A percentile compares a stretch with the other conserved stretches of the same genome.
phyloP scores from a whole-genome alignment of 2,797 vertebrate species.

The Acropternis orthonyx region DNA sequence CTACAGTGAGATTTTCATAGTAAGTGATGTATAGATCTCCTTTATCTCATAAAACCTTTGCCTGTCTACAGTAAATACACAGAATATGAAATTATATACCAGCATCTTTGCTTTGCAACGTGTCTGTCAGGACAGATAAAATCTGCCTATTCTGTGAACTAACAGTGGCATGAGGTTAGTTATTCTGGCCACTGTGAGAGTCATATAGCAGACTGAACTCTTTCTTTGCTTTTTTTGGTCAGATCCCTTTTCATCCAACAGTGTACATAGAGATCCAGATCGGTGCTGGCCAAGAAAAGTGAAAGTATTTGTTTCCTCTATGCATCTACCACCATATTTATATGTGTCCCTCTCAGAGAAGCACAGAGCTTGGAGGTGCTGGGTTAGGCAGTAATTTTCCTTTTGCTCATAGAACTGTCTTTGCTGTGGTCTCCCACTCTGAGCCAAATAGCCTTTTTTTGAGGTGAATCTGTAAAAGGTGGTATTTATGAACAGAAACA shows the following conservation, averaged over 20 bases:
- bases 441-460: neutral
- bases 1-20: neutral
- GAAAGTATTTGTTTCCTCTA: neutral
- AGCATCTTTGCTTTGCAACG: neutral
- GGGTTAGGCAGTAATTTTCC: neutral
- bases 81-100: neutral
- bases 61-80: neutral
- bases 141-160: neutral
- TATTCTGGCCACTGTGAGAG: neutral
- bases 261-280: neutral
- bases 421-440: neutral
- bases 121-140: neutral
- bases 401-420: neutral
- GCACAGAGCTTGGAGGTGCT: neutral
- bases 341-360: neutral
- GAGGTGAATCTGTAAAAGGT: neutral
- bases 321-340: neutral
- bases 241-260: neutral
- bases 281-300: neutral
- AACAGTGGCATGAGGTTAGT: neutral
- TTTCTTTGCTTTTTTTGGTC: neutral
- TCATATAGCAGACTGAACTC: neutral
- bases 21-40: neutral
- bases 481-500: neutral
- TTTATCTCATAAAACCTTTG: neutral